Base-by-base conservation (phyloP, 2,888 invertebrate genomes). In the Leptura quadrifasciata region DNA sequence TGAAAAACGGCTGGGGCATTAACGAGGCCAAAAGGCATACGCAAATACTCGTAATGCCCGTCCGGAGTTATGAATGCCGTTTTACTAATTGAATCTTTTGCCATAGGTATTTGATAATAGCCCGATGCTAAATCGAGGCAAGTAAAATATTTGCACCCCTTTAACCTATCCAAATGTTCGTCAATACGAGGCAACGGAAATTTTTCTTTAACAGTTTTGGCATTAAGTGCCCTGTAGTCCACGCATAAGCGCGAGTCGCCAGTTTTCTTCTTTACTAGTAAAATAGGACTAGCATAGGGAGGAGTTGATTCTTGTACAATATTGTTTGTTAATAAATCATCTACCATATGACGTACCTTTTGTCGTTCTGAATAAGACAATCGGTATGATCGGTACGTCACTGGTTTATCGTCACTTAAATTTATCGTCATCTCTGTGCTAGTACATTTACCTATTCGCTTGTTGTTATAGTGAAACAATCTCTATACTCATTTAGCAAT, bases 21-120 rank as follows among this genome's bases (percentile, higher is more conserved):
- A 6, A 71, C 76, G 2, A 70, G 64, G 12, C 76, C 74, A 71
- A 75, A 75, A 8, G 74, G 77, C 74, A 77, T 75, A 31, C 72
- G 55, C 47, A 74, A 12, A 24, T 74, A 74, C 21, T 70, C 74
- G 27, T n/a, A n/a, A n/a, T n/a, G n/a, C n/a, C n/a, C n/a, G n/a
- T n/a, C n/a, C n/a, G n/a, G n/a, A n/a, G n/a, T 72, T 15, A 76
- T 27, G n/a, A 76, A 76, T 1, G 55, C 61, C 5, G 68, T 76
- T 52, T 64, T 73, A 21, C 35, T 15, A 15, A 70, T 73, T 2
- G 73, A 74, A 1, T 64, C 64, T 20, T 20, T 2, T 17, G 12
- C 10, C n/a, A 64, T 9, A 1, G 20, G 47, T 17, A n/a, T n/a
- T n/a, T n/a, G n/a, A n/a, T n/a, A n/a, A n/a, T n/a, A n/a, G n/a